Base-by-base conservation (phyloP, 1,140 invertebrate species). In the Atta colombica region DNA sequence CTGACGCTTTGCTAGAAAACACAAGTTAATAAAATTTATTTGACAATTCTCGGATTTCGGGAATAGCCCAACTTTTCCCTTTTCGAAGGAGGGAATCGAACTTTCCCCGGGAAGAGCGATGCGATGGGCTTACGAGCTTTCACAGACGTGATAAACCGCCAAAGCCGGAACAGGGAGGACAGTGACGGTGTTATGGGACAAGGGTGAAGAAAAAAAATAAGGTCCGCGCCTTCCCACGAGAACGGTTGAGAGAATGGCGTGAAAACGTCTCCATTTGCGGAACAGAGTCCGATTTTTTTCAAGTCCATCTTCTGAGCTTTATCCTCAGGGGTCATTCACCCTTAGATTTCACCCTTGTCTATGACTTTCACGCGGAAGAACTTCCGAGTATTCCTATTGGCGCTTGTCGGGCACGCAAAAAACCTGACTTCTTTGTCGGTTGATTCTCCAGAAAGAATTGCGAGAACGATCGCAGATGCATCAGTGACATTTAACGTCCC, bases 21-120 rank as follows among this genome's bases (percentile, higher is more conserved):
- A 82, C 68, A 88, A 85, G 88, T 89, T 78, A 81, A 77, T 74
- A 89, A 93, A 94, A 94, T 93, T 94, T 92, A 94, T 95, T 93
- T 93, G 90, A 66, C 89, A 77, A 87, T 87, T 90, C 88, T 90
- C 90, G 89, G 91, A 94, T 93, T 93, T 87, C 77, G 35, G 5
- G 65, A 68, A 88, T 93, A 91, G 63, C 45, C 77, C 86, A 53
- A 45, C 61, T 94, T 92, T 69, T 7, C 39, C 88, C 68, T 93
- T 92, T 88, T 90, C 86, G 92, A 88, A 93, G 87, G 92, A 92
- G 92, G 60, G 49, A 55, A 49, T 8, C 12, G 8, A 71, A 63
- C 65, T 80, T 69, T 51, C 25, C 58, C n/a, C n/a, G 18, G 14
- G 16, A 63, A 21, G 49, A 60, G 66, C 49, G 69, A 77, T 69